A percentile compares a stretch with the other conserved stretches of the same genome.
Conservation (phyloP, 2,888 invertebrate genomes). For the Leucophora obtusa region DNA sequence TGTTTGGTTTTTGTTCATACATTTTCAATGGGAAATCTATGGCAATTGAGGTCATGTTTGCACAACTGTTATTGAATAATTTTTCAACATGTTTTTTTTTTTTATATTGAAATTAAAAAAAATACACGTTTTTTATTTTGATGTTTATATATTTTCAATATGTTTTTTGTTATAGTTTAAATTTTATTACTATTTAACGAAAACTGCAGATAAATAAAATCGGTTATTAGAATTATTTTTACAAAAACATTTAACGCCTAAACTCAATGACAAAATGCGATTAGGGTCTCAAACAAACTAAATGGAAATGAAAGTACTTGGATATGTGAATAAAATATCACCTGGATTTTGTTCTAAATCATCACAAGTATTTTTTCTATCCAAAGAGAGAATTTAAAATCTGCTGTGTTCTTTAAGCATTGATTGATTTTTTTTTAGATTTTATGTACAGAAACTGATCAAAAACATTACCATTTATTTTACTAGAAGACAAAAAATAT, state of each 20-base stretch:
- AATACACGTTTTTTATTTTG: neutral
- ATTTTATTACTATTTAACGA: neutral
- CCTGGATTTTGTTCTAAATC: no score
- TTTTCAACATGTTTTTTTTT: constrained; percentile 37
- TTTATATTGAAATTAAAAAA: neutral
- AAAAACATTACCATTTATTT: no score
- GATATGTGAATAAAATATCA: no score
- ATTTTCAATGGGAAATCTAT: constrained; percentile 50
- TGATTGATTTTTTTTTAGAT: no score
- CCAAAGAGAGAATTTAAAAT: no score
- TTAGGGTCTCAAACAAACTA: no score
- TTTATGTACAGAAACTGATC: no score
- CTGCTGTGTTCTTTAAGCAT: no score
- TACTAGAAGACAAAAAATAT: no score
- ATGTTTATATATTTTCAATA: neutral
- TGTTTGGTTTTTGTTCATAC: constrained; percentile 36
- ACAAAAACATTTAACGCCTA: neutral
- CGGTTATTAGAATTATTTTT: neutral
- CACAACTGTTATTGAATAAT: constrained; percentile 60
- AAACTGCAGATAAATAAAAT: neutral
- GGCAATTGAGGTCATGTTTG: constrained; percentile 60
- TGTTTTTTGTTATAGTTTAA: neutral
- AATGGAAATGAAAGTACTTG: no score
- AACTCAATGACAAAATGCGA: neutral
- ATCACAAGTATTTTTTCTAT: no score